phyloP scores from a whole-genome alignment of 1,140 invertebrate species.

The Capitella teleta region DNA sequence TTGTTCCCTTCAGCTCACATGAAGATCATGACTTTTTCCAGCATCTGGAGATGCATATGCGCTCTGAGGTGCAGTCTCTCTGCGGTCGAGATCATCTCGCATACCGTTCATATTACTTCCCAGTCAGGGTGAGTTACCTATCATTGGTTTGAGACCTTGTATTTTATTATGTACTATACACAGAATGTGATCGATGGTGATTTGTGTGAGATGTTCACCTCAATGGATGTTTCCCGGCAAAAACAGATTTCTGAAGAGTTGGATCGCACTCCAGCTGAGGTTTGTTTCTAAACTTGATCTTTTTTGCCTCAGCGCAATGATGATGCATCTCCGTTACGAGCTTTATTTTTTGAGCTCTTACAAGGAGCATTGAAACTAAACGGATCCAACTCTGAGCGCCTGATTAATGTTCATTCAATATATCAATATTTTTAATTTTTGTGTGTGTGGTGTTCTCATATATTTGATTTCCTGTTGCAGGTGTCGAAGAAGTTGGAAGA shows the following conservation, averaged over 20 bases:
- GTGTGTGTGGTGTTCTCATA: conserved; percentile 7
- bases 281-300: conserved; percentile 36
- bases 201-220: conserved; percentile 97
- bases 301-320: not conserved
- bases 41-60: conserved; percentile 99
- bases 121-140: conserved; percentile 65
- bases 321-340: not conserved
- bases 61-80: conserved; percentile 87
- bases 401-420: conserved; percentile 2
- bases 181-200: conserved; percentile 97
- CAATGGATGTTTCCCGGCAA: conserved; percentile 84
- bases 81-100: conserved; percentile 96
- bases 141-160: not conserved
- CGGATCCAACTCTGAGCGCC: not conserved
- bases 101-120: conserved; percentile 94
- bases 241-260: conserved; percentile 88
- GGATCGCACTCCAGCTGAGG: conserved; percentile 86
- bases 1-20: conserved; percentile 94
- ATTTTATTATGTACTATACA: conserved; percentile 7
- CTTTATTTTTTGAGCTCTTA: not conserved
- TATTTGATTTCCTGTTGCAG: conserved; percentile 19
- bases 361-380: not conserved
- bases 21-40: conserved; percentile 99
- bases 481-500: conserved; percentile 54
- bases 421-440: not conserved